Percentiles rank a stretch among this genome's conserved stretches.
phyloP scores from a whole-genome alignment of 1,140 invertebrate species.

The Trachymyrmex septentrionalis region DNA sequence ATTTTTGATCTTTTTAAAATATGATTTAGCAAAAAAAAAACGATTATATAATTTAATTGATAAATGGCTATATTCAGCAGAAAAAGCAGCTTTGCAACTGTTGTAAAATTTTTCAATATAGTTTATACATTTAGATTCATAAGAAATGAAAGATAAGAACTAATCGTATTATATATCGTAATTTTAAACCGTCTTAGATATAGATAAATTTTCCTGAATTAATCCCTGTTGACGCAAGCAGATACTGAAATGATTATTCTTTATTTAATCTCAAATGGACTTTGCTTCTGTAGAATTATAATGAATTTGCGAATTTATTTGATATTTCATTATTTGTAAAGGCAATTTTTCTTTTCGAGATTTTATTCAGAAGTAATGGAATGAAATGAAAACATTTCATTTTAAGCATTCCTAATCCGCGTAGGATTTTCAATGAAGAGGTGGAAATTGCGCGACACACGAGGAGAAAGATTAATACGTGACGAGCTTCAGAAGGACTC shows the following conservation, averaged over 20 bases:
- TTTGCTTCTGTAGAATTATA: slow-evolving; percentile 4
- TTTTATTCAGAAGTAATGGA: slow-evolving; percentile 1
- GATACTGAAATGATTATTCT: neutral
- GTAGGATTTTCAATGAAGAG: neutral
- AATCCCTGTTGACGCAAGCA: neutral
- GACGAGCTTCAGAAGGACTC: neutral
- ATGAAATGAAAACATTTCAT: neutral
- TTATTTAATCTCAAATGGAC: neutral
- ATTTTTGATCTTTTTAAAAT: too few relatives aligned
- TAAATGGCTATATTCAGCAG: too few relatives aligned
- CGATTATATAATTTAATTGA: too few relatives aligned
- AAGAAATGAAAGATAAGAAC: too few relatives aligned
- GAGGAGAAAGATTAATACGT: slow-evolving; percentile 26
- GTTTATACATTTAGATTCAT: too few relatives aligned
- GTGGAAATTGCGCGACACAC: slow-evolving; percentile 15
- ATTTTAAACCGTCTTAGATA: neutral
- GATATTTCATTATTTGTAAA: slow-evolving; percentile 27
- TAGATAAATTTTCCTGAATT: neutral
- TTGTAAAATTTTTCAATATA: too few relatives aligned
- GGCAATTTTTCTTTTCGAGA: neutral
- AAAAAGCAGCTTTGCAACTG: too few relatives aligned
- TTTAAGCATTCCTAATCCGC: neutral
- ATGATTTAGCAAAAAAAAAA: too few relatives aligned
- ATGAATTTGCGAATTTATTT: neutral
- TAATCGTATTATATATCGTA: neutral